Percentiles rank a stretch among this genome's conserved stretches.
phyloP scores from a whole-genome alignment of 2,888 invertebrate species.

The Clepsis dumicolana region DNA sequence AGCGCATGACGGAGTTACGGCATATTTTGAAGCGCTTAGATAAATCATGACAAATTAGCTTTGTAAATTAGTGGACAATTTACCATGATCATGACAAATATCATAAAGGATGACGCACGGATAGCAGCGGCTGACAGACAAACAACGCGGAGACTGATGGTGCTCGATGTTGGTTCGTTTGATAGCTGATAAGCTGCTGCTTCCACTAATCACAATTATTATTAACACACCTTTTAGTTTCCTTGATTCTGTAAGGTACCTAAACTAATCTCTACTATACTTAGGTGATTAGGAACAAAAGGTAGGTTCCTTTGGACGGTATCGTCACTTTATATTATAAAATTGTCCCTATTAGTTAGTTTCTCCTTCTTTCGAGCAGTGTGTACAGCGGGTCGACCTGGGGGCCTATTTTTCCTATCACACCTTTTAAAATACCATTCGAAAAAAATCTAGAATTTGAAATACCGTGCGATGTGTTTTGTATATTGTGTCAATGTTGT shows the following conservation, averaged over 20 bases:
- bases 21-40: conserved; percentile 69
- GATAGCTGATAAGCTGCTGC: conserved; percentile 29
- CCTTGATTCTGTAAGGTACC: neutral
- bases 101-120: conserved; percentile 69
- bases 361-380: no score
- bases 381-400: no score
- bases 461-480: no score
- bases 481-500: no score
- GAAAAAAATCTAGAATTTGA: no score
- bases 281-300: neutral
- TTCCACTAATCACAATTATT: conserved; percentile 6
- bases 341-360: no score
- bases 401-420: no score
- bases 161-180: conserved; percentile 23
- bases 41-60: conserved; percentile 72
- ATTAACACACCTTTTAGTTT: neutral
- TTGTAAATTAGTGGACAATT: conserved; percentile 59
- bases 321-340: no score
- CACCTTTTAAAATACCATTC: no score
- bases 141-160: conserved; percentile 50
- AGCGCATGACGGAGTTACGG: conserved; percentile 58
- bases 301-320: no score
- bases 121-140: conserved; percentile 53
- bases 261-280: neutral
- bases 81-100: conserved; percentile 67